A percentile compares a stretch with the other conserved stretches of the same genome.
These are phyloP conservation scores for Chiloscyllium plagiosum DNA, from an alignment of 2,113 vertebrate genomes.

Conservation along the genomic window DNA sequence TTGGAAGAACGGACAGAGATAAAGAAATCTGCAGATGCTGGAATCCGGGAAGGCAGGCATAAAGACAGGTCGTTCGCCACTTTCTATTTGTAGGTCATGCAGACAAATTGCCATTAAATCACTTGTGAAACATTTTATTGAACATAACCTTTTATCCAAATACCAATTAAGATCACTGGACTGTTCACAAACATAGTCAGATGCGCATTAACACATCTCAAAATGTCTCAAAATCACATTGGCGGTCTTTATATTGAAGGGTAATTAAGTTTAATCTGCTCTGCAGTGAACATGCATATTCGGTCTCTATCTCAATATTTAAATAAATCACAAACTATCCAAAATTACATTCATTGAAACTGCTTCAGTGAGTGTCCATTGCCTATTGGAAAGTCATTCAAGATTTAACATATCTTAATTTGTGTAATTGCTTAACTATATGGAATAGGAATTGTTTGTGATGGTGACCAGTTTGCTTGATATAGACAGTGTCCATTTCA, in stretches of 20 bases:
- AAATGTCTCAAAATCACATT: neutral
- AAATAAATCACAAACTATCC: neutral
- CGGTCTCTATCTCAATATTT: neutral
- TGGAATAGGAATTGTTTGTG: neutral
- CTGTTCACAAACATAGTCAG: neutral
- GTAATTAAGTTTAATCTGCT: slow-evolving; percentile 26
- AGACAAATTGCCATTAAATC: slow-evolving; percentile 21
- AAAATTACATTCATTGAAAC: neutral
- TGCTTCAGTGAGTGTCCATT: neutral
- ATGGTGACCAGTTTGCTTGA: neutral
- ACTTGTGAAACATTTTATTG: neutral
- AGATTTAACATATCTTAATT: neutral
- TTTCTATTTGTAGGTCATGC: slow-evolving; percentile 1
- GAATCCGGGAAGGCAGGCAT: too few relatives aligned
- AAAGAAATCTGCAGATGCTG: too few relatives aligned
- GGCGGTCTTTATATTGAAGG: neutral
- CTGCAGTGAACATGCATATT: neutral
- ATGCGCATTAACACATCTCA: neutral
- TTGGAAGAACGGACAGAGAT: neutral
- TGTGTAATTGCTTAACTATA: neutral
- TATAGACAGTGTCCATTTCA: neutral
- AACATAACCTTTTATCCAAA: slow-evolving; percentile 17
- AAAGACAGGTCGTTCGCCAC: neutral
- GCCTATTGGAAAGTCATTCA: neutral
- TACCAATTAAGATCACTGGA: slow-evolving; percentile 26